Evolutionary conservation across 2,888 invertebrate species (phyloP).

Genomic region (Thera britannica): DNA sequence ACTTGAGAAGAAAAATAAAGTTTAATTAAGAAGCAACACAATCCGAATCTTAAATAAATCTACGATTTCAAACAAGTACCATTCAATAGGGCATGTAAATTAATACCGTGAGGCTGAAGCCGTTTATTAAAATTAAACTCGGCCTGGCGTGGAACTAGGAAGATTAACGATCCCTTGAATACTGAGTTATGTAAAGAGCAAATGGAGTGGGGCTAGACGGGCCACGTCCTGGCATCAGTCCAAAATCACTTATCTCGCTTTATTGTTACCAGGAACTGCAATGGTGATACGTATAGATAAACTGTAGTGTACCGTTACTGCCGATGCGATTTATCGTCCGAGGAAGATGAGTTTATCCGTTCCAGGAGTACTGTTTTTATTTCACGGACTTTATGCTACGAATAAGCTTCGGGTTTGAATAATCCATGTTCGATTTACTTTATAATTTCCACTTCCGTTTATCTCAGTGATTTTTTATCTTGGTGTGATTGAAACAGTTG

Average conservation of each 20-base stretch:
- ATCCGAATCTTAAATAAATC: conserved; percentile 57
- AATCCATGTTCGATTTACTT: conserved; percentile 13
- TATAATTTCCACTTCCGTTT: conserved; percentile 20
- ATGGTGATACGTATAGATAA: conserved; percentile 45
- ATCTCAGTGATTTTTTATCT: conserved; percentile 16
- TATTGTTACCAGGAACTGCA: conserved; percentile 64
- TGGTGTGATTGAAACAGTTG: conserved; percentile 23
- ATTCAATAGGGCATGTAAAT: conserved; percentile 75
- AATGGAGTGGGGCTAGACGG: conserved; percentile 76
- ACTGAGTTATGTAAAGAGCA: conserved; percentile 83
- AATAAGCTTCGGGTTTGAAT: conserved; percentile 3
- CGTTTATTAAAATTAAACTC: conserved; percentile 84
- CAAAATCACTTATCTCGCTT: conserved; percentile 81
- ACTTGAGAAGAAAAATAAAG: conserved; percentile 23
- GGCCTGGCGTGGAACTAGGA: conserved; percentile 80
- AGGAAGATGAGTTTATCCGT: conserved; percentile 40
- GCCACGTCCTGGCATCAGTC: conserved; percentile 78
- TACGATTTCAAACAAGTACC: conserved; percentile 59
- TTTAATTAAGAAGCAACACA: conserved; percentile 46
- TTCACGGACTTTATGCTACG: conserved; percentile 21
- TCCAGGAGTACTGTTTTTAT: conserved; percentile 36
- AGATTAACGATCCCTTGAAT: conserved; percentile 84
- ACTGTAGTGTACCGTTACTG: conserved; percentile 37
- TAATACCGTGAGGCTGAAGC: conserved; percentile 73
- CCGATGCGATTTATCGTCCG: conserved; percentile 52